phyloP scores from a whole-genome alignment of 2,113 vertebrate species.

The Calyptommatus sinebrachiatus region DNA sequence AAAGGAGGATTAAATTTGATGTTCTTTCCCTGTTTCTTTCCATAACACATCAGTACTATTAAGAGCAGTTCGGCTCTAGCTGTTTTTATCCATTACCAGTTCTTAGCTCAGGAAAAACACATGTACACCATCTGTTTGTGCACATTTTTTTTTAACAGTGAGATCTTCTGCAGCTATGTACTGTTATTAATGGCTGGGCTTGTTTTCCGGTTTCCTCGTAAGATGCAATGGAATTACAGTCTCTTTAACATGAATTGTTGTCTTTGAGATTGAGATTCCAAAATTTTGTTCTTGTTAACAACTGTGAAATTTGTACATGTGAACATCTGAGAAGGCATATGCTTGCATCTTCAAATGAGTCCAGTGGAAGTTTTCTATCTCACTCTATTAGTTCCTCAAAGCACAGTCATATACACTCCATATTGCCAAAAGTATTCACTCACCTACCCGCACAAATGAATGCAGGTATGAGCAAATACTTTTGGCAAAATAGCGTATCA shows the following conservation, averaged over 20 bases:
- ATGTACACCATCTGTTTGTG: background rate
- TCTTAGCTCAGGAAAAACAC: background rate
- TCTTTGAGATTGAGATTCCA: background rate
- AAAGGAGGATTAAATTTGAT: background rate
- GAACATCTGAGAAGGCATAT: background rate
- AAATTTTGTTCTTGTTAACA: background rate
- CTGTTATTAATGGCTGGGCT: too few relatives aligned
- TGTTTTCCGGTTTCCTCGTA: background rate
- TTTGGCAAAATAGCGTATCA: too few relatives aligned
- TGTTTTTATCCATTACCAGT: background rate
- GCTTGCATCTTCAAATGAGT: background rate
- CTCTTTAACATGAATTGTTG: fast-evolving
- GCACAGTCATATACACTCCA: too few relatives aligned
- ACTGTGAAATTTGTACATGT: background rate
- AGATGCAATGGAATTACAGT: background rate
- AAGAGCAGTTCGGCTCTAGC: background rate
- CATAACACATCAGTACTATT: background rate
- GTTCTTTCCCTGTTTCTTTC: background rate
- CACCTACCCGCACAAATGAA: too few relatives aligned
- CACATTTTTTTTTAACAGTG: background rate
- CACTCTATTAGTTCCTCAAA: background rate
- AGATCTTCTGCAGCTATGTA: background rate
- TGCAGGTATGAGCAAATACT: too few relatives aligned
- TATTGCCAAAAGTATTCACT: too few relatives aligned
- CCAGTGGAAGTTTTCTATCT: background rate